Evolutionary conservation across 2,888 invertebrate species (phyloP), one percentile per base, ranked within the genome.

Genomic region (Dorcus hopei): DNA sequence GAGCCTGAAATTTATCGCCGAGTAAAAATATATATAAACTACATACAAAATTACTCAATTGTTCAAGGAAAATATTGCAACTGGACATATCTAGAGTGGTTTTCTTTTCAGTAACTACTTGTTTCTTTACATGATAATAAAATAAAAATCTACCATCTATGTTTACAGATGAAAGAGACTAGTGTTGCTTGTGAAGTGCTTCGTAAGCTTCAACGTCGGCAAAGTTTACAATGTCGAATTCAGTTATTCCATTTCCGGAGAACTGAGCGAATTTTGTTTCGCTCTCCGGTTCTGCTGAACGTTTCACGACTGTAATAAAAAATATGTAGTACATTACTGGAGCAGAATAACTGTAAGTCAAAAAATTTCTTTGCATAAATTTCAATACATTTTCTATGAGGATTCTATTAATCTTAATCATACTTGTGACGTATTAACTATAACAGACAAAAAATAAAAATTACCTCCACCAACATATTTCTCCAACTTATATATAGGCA

Each of bases 401-500:
- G 19, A 19, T 19, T 19, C 3, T 19, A 3, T 19, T 3, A 19
- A 19, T 19, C 19, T 19, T 19, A 3, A 3, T 19, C 2, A 19
- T 33, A 5, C 26, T 7, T 33, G 26, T 33, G 5, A 33, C 6
- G 1, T 33, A 33, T 7, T 33, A 33, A 33, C 5, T 33, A 5
- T 4, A 1, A 6, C 3, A 7, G 26, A 33, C 26, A 33, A 33
- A 33, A 33, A 33, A 4, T 26, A 4, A 33, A 33, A 50, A 55
- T 84, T 70, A 91, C 90, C 86, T 70, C 84, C 82, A 49, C 81
- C 80, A 14, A 82, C 82, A 49, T 85, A 85, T 77, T 85, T 87
- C 72, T 87, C 86, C 72, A 95, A 82, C 72, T 83, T 81, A 80
- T 92, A 95, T 50, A 87, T 85, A 41, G 89, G 89, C 74, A 85